Evolutionary conservation across 1,140 invertebrate species (phyloP).

Genomic region (Holotrichia oblita): DNA sequence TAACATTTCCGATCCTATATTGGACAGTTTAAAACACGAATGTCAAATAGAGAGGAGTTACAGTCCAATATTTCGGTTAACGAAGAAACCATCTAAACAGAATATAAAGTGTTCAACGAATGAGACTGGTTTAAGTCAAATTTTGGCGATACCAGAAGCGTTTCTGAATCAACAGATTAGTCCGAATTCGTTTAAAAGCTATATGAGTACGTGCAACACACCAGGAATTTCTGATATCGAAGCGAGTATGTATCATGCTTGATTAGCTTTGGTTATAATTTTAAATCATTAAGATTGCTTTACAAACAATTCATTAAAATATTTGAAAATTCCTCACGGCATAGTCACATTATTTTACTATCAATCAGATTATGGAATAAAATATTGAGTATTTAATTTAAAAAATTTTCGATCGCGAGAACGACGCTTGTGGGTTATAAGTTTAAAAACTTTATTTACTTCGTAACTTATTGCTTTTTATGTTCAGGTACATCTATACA

Average conservation of each 20-base stretch:
- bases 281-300: too few species aligned
- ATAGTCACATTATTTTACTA: too few species aligned
- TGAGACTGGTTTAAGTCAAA: conserved; percentile 52
- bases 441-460: too few species aligned
- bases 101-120: background rate
- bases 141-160: conserved; percentile 57
- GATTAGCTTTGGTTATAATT: too few species aligned
- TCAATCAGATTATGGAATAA: too few species aligned
- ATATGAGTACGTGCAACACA: conserved; percentile 22
- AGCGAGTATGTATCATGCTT: background rate
- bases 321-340: too few species aligned
- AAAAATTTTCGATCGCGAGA: too few species aligned
- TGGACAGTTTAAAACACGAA: conserved; percentile 45
- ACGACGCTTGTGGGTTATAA: too few species aligned
- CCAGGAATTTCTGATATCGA: background rate
- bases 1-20: conserved; percentile 45
- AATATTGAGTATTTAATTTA: too few species aligned
- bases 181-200: conserved; percentile 53
- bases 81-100: conserved; percentile 27
- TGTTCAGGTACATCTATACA: background rate
- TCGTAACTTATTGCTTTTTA: too few species aligned
- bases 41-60: conserved; percentile 40
- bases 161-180: conserved; percentile 58
- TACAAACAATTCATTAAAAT: too few species aligned
- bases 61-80: conserved; percentile 12